Conservation (phyloP, 2,113 vertebrate genomes). For the Capreolus pygargus region DNA sequence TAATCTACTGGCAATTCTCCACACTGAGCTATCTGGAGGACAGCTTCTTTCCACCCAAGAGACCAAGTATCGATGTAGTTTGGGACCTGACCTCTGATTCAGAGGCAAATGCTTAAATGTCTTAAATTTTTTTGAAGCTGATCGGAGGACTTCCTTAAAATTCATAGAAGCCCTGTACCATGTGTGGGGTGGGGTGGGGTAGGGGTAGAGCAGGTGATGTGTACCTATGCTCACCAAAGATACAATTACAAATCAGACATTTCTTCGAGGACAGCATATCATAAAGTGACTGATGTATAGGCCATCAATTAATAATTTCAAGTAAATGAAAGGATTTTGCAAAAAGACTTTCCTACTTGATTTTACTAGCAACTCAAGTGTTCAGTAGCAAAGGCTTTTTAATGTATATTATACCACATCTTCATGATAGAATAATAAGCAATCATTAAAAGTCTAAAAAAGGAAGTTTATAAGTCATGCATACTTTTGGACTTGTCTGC, state of each 20-base stretch:
- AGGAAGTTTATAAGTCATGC: not conserved
- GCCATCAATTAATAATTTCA: not conserved
- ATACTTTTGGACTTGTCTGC: not conserved
- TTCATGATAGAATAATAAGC: not conserved
- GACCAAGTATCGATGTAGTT: not conserved
- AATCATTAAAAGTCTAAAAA: not conserved
- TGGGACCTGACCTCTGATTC: not conserved
- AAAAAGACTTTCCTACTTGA: not conserved
- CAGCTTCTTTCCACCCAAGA: not conserved
- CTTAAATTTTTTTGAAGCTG: not conserved
- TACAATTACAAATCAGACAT: not conserved
- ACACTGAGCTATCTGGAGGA: not conserved
- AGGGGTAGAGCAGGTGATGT: not conserved
- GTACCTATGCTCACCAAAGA: not conserved
- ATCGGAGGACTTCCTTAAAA: not conserved
- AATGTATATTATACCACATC: not conserved
- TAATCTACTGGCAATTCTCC: fast-evolving
- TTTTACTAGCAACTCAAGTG: not conserved
- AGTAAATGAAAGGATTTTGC: not conserved
- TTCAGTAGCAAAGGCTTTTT: not conserved
- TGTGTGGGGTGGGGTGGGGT: not conserved
- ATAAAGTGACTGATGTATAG: not conserved
- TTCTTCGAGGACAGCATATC: not conserved
- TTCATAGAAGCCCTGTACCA: not conserved
- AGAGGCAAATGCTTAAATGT: not conserved